Conservation (phyloP, 2,797 vertebrate genomes). For the Chelmon rostratus region DNA sequence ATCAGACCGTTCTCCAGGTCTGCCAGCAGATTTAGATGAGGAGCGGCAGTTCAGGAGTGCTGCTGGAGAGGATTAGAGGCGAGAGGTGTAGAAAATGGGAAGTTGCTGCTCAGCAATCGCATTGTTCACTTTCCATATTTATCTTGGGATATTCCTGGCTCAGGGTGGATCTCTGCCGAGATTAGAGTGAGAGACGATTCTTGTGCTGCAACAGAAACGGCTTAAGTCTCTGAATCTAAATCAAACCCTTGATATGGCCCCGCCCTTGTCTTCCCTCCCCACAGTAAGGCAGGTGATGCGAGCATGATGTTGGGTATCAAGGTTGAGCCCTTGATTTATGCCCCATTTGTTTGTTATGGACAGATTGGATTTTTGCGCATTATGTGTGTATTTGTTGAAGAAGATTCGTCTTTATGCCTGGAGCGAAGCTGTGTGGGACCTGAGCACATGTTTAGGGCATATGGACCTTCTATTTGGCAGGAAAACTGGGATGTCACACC, state of each 20-base stretch:
- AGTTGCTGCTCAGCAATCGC: constrained; percentile 87
- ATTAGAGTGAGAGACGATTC: constrained; percentile 85
- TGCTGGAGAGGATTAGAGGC: constrained; percentile 87
- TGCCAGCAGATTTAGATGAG: constrained; percentile 83
- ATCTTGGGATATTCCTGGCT: constrained; percentile 88
- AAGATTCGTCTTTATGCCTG: constrained; percentile 27
- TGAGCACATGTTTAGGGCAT: constrained; percentile 26
- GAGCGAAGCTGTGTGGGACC: constrained; percentile 20
- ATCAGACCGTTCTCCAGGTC: constrained; percentile 72
- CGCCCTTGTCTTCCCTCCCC: constrained; percentile 60
- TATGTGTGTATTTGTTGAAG: constrained; percentile 16
- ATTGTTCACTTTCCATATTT: constrained; percentile 89
- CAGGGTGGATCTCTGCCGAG: constrained; percentile 85
- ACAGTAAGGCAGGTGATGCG: constrained; percentile 73
- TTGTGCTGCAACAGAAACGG: constrained; percentile 82
- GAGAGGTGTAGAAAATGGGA: constrained; percentile 81
- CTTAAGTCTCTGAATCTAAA: constrained; percentile 84
- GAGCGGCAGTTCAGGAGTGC: constrained; percentile 82
- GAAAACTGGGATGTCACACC: background rate
- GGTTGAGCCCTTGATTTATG: constrained; percentile 54
- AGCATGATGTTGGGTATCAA: constrained; percentile 60
- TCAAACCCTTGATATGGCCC: constrained; percentile 76
- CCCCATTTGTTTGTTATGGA: constrained; percentile 35
- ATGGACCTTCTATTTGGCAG: constrained; percentile 23
- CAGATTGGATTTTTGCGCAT: constrained; percentile 42